Percentiles rank a stretch among this genome's conserved stretches.
These are phyloP conservation scores for Mormyrus proboscirostris DNA, from an alignment of 2,797 vertebrate species.

Conservation along the genomic window DNA sequence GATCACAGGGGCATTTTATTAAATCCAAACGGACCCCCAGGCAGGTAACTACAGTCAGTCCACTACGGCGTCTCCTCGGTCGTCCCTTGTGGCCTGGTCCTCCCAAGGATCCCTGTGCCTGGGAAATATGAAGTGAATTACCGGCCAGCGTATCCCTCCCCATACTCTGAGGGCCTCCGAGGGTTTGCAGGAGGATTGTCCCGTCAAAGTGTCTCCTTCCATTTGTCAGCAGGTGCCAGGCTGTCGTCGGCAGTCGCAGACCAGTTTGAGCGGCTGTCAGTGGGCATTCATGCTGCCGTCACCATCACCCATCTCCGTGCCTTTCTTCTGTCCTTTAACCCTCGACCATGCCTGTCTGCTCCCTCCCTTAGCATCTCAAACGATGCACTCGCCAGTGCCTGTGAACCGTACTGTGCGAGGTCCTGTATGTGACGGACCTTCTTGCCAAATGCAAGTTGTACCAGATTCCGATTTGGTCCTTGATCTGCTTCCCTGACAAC, in stretches of 20 bases:
- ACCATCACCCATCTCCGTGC: not conserved
- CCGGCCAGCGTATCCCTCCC: not conserved
- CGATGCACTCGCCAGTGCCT: not conserved
- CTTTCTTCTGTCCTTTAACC: conserved; percentile 6
- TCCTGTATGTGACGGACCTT: not conserved
- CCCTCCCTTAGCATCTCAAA: not conserved
- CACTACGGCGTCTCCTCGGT: not conserved
- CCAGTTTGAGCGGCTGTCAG: not conserved
- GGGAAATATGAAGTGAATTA: conserved; percentile 5
- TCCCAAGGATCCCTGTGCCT: not conserved
- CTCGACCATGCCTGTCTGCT: not conserved
- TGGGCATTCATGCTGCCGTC: not conserved
- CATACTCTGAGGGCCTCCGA: not conserved
- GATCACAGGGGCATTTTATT: conserved; percentile 35
- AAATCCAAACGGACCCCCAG: not conserved
- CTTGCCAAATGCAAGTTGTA: not conserved
- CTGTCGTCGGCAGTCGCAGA: conserved; percentile 28
- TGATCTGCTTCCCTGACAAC: not conserved
- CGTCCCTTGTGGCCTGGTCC: not conserved
- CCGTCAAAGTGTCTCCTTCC: conserved; percentile 28
- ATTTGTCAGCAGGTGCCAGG: conserved; percentile 27
- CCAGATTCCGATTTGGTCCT: not conserved
- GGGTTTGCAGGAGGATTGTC: conserved; percentile 36
- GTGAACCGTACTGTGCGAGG: not conserved
- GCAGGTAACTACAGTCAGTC: not conserved